Base-by-base conservation (phyloP, 2,113 vertebrate species). In the Oophaga pumilio region DNA sequence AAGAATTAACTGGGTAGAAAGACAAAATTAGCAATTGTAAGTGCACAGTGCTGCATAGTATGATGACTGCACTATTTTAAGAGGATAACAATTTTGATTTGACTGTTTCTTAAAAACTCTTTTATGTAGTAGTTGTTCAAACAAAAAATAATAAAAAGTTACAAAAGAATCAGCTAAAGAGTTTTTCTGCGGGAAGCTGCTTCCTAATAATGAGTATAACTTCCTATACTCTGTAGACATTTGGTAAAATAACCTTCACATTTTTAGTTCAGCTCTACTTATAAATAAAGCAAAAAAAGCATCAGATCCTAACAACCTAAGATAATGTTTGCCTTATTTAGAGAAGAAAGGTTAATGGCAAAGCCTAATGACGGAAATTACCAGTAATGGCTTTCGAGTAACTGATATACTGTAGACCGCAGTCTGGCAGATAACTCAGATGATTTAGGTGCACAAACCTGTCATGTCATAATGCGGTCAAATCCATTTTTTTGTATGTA, bases 271-370 rank as follows among this genome's bases (percentile, higher is more conserved):
- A 49, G 33, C 71, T 7, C 18, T 53, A 52, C 9, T n/a, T 53
- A 20, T 20, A 53, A 53, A 77, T 53, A 24, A 22, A 77, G 2
- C 1, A 14, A 11, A 26, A 68, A 26, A 68, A 28, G 66, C 2
- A 8, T 9, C 66, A 13, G 10, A 26, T 68, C n/a, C 24, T 68
- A 13, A 68, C 8, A 68, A 26, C n/a, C 26, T 52, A n/a, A 52
- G 74, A 76, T 49, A 76, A 76, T 50, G 9, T 53, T 33, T 52
- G 74, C 49, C n/a, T 77, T 53, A 53, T 53, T 77, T 20, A 76
- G 74, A 77, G 2, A 66, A 66, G 22, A 66, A 66, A 66, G 52
- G 74, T 77, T 53, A 53, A 77, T 77, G 49, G 20, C 74, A n/a
- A 13, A 9, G 74, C 74, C 49, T 77, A 76, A 76, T 33, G 74